A percentile compares a stretch with the other conserved stretches of the same genome.
phyloP scores from a whole-genome alignment of 2,888 invertebrate genomes.

The Drosophila nr. perissopoda region DNA sequence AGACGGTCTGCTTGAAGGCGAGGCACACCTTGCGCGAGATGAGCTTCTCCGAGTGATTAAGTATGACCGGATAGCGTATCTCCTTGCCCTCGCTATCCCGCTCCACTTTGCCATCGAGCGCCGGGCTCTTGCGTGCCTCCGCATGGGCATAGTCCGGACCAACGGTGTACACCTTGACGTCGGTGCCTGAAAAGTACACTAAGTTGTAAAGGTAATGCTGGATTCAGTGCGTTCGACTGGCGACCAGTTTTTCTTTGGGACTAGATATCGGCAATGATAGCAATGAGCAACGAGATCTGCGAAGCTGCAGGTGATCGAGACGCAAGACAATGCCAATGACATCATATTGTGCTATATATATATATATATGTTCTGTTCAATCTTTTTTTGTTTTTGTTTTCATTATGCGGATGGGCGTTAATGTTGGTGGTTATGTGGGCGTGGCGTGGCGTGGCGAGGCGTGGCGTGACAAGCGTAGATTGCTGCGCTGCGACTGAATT shows the following conservation, averaged over 20 bases:
- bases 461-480: neutral
- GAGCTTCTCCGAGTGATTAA: conserved; percentile 98
- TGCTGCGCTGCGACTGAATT: neutral
- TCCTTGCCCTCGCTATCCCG: conserved; percentile 99
- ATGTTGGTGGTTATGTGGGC: neutral
- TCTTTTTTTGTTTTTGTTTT: neutral
- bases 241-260: conserved; percentile 63
- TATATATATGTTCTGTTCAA: neutral
- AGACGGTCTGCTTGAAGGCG: conserved; percentile 99
- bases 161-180: conserved; percentile 97
- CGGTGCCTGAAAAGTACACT: conserved; percentile 87
- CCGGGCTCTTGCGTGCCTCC: conserved; percentile 99
- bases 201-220: conserved; percentile 85
- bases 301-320: conserved; percentile 42
- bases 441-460: neutral
- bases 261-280: conserved; percentile 20
- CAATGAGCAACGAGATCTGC: conserved; percentile 41
- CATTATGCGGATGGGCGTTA: conserved; percentile 1
- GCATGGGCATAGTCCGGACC: conserved; percentile 99
- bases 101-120: conserved; percentile 99
- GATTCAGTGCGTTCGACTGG: conserved; percentile 82
- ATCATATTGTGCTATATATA: conserved; percentile 7
- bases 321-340: conserved; percentile 40
- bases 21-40: conserved; percentile 98
- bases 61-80: conserved; percentile 98